phyloP scores from a whole-genome alignment of 92 coral and sea anemone genomes.

The Epizoanthus rinbou region DNA sequence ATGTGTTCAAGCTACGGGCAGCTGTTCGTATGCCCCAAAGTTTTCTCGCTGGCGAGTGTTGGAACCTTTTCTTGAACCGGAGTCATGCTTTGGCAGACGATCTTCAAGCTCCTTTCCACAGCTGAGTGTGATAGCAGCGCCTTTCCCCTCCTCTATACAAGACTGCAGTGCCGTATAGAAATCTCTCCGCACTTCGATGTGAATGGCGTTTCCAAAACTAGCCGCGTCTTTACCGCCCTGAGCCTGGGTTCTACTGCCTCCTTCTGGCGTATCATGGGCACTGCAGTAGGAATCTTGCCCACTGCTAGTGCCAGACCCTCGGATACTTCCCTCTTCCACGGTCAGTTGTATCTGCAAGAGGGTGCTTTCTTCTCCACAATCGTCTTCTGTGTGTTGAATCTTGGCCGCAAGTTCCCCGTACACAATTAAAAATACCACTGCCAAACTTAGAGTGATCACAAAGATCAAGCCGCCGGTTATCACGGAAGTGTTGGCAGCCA shows the following conservation, averaged over 20 bases:
- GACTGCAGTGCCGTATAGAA: conserved; percentile 16
- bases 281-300: not conserved
- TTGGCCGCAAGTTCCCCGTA: conserved; percentile 30
- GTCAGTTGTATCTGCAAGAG: conserved; percentile 12
- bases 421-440: conserved; percentile 3
- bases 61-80: not conserved
- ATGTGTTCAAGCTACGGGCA: not conserved
- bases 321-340: conserved; percentile 13
- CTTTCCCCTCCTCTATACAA: conserved; percentile 34
- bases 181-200: conserved; percentile 13
- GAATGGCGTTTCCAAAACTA: not conserved
- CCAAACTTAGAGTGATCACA: conserved; percentile 13
- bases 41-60: conserved; percentile 16
- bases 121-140: conserved; percentile 18
- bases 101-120: not conserved
- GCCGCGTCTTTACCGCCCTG: not conserved
- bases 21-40: conserved; percentile 6
- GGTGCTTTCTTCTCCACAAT: not conserved
- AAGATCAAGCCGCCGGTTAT: conserved; percentile 33
- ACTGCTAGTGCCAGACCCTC: conserved; percentile 28
- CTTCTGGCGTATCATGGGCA: not conserved
- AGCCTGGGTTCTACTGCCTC: not conserved
- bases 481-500: conserved; percentile 18
- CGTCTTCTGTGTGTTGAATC: conserved; percentile 7
- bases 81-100: not conserved